Evolutionary conservation across 2,888 invertebrate species (phyloP).

Genomic region (Synanthedon andrenaeformis): DNA sequence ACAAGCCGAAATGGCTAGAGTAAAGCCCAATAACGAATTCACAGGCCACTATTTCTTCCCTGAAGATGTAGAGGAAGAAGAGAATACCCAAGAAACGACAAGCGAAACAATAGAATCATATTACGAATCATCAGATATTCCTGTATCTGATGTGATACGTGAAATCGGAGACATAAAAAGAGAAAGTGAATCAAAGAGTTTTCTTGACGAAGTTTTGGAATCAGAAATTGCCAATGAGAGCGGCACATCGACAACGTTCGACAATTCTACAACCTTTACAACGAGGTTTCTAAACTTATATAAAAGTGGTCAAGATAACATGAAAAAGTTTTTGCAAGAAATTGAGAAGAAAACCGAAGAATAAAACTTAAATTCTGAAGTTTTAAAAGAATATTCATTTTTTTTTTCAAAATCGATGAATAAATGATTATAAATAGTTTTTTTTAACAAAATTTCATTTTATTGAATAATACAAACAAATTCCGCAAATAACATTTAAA

Average conservation of each 20-base stretch:
- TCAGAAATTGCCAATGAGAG: constrained; percentile 36
- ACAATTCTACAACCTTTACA: constrained; percentile 18
- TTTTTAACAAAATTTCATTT: too few relatives aligned
- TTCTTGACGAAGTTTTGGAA: constrained; percentile 55
- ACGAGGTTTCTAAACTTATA: constrained; percentile 17
- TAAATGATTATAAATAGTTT: neutral
- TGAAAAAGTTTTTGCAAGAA: constrained; percentile 38
- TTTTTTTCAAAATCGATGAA: neutral
- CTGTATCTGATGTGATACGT: constrained; percentile 37
- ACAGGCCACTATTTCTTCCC: constrained; percentile 62
- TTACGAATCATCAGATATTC: constrained; percentile 33
- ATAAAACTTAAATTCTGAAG: neutral
- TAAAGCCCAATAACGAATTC: constrained; percentile 38
- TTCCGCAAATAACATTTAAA: too few relatives aligned
- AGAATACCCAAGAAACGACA: constrained; percentile 16
- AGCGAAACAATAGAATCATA: constrained; percentile 36
- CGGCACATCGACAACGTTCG: constrained; percentile 19
- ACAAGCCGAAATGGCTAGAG: constrained; percentile 44
- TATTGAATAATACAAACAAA: too few relatives aligned
- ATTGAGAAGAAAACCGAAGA: constrained; percentile 20
- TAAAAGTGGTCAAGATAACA: constrained; percentile 28
- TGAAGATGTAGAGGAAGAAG: constrained; percentile 32
- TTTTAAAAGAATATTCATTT: too few relatives aligned
- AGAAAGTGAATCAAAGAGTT: constrained; percentile 41
- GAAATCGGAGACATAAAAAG: constrained; percentile 51